Percentiles rank a stretch among this genome's conserved stretches.
phyloP scores from a whole-genome alignment of 2,113 vertebrate genomes.

The Lichenostomus cassidix region DNA sequence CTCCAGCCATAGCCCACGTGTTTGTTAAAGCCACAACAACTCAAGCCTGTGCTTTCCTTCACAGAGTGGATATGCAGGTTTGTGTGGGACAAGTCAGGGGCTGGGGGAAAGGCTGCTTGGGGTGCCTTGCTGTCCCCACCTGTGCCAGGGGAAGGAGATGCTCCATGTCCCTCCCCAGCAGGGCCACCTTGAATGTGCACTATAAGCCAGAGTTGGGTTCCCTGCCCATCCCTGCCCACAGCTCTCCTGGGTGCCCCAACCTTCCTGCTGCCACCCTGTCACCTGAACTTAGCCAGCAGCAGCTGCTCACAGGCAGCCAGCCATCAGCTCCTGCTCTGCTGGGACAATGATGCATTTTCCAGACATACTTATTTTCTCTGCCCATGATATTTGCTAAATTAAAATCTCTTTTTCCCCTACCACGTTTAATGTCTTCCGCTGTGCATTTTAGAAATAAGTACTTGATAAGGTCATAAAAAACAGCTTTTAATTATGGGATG shows the following conservation, averaged over 20 bases:
- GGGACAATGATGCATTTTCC: rapidly evolving
- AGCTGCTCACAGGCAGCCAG: rapidly evolving
- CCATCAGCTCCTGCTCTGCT: neutral
- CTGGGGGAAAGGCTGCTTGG: neutral
- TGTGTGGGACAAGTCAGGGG: neutral
- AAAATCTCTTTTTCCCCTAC: neutral
- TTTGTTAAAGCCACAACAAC: neutral
- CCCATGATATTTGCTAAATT: neutral
- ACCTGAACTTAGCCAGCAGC: neutral
- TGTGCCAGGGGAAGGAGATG: neutral
- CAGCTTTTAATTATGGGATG: neutral
- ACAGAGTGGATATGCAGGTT: neutral
- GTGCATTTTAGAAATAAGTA: neutral
- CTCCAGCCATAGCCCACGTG: neutral
- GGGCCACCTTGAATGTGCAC: neutral
- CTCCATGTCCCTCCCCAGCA: neutral
- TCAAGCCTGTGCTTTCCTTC: neutral
- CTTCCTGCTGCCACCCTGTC: neutral
- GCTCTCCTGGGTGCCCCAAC: neutral
- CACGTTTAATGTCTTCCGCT: neutral
- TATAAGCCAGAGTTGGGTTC: neutral
- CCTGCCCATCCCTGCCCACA: neutral
- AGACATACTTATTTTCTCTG: neutral
- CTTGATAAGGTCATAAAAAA: neutral
- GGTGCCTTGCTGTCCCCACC: neutral